Evolutionary conservation across 2,888 invertebrate genomes (phyloP), one percentile per base, ranked within the genome.

Genomic region (Drosophila subsilvestris): DNA sequence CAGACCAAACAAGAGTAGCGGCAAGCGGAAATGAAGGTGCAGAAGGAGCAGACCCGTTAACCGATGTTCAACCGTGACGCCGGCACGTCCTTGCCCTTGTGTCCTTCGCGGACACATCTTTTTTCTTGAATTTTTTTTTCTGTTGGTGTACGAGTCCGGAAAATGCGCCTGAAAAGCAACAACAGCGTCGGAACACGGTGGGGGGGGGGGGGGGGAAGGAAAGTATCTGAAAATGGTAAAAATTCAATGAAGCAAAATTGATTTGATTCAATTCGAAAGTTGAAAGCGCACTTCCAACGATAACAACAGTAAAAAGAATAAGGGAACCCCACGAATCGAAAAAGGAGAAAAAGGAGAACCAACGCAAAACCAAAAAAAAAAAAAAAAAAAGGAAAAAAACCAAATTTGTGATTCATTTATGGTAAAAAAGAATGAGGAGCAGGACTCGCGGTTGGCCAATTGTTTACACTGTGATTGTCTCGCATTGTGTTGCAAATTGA

Each of bases 241-340:
- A 79, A 85, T 75, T 70, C 82, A 85, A 80, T 82, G 82, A 87
- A 85, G 80, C 80, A 70, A 75, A 85, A 85, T 87, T 85, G 87
- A 85, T 85, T 85, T 85, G 79, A 87, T 85, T 85, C 75, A 79
- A 85, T 85, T 87, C 73, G 49, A 66, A 82, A 85, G 82, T 78
- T 82, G 69, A 47, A 56, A 66, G 55, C 55, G 49, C 43, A 18
- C 48, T 47, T 20, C n/a, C 63, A 18, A 17, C 47, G 63, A 63
- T 59, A 49, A 32, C 53, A 68, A 59, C 25, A 56, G 47, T 27
- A 17, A 22, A 27, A 49, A 50, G 6, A 54, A 32, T 32, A 14
- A 14, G 32, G 5, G 14, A 5, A 6, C 25, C 25, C 12, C 32
- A 10, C 10, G 32, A 32, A 32, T 12, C 32, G 32, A 32, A 27